Evolutionary conservation across 1,140 invertebrate genomes (phyloP).

Genomic region (Pogonomyrmex barbatus): DNA sequence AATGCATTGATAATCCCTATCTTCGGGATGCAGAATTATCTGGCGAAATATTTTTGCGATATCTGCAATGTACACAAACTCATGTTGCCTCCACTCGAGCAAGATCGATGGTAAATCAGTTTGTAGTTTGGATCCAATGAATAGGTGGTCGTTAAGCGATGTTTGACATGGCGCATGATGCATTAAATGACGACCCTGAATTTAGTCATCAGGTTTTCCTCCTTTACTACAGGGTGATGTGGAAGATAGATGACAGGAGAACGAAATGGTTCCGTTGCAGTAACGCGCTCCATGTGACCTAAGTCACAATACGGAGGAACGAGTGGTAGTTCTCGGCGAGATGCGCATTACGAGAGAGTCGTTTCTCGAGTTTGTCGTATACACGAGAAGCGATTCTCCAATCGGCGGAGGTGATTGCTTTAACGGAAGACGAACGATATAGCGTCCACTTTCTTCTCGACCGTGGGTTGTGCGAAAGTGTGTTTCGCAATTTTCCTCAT

Average conservation of each 20-base stretch:
- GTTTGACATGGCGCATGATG: no score
- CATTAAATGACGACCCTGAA: no score
- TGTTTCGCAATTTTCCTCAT: neutral
- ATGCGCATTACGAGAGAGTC: neutral
- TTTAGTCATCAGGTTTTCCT: no score
- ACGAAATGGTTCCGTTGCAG: neutral
- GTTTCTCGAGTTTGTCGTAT: neutral
- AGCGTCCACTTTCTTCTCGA: neutral
- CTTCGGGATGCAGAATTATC: conserved; percentile 11
- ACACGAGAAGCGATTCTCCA: neutral
- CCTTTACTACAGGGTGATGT: neutral
- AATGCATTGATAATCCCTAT: conserved; percentile 49
- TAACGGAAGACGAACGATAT: neutral
- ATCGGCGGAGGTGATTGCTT: neutral
- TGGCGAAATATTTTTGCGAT: conserved; percentile 74
- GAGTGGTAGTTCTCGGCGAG: neutral
- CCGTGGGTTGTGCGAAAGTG: neutral
- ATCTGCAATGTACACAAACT: conserved; percentile 75
- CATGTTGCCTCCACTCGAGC: neutral
- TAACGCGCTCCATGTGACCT: neutral
- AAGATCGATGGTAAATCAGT: conserved; percentile 6
- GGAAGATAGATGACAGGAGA: neutral
- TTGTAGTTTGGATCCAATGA: neutral
- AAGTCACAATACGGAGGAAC: neutral
- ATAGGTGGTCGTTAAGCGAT: neutral